phyloP scores from a whole-genome alignment of 2,113 vertebrate genomes.

The Microtus oregoni region DNA sequence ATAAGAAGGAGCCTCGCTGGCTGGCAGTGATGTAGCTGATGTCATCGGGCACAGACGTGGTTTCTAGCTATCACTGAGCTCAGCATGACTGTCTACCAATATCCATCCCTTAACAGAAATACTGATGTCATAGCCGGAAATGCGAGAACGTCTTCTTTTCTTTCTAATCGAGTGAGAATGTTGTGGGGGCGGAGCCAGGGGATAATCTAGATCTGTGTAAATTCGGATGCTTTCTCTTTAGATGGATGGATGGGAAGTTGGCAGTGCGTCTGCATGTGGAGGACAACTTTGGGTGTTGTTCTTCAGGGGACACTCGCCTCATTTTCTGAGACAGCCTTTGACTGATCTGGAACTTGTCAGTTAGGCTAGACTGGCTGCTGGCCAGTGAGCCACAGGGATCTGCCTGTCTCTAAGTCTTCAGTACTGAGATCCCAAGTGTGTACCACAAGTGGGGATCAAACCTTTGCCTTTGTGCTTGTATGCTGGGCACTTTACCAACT shows the following conservation, averaged over 20 bases:
- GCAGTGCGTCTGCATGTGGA: neutral
- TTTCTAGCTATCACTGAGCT: neutral
- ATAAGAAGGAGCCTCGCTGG: neutral
- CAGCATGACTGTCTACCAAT: neutral
- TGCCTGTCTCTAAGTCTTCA: neutral
- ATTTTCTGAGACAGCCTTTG: neutral
- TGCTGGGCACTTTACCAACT: neutral
- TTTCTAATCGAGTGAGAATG: conserved; percentile 48
- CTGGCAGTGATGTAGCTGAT: neutral
- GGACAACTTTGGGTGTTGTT: neutral
- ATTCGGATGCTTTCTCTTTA: conserved; percentile 43
- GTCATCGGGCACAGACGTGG: neutral
- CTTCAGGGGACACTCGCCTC: neutral
- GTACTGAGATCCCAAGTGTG: neutral
- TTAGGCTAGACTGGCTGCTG: neutral
- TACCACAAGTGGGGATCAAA: neutral
- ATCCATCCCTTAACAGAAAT: neutral
- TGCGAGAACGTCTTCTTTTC: conserved; percentile 22
- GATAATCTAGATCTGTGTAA: neutral
- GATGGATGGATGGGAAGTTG: neutral
- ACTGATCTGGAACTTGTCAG: neutral
- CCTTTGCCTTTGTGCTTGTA: neutral
- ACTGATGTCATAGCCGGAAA: neutral
- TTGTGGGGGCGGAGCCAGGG: conserved; percentile 34
- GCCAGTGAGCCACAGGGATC: neutral